phyloP scores from a whole-genome alignment of 2,797 vertebrate species.

The Channallabes apus region DNA sequence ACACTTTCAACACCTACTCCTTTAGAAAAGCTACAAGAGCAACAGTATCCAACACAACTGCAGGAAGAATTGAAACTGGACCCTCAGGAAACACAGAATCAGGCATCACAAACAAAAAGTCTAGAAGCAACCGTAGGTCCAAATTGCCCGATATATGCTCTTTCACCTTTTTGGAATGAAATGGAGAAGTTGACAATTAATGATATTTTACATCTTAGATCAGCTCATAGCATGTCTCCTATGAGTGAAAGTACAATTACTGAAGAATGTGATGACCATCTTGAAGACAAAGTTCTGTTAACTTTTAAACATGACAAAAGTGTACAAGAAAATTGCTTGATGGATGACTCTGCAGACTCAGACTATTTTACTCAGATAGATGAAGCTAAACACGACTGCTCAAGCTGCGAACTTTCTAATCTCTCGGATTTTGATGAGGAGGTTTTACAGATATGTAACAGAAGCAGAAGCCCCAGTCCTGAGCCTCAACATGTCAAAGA shows the following conservation, averaged over 20 bases:
- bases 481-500: conserved; percentile 52
- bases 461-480: conserved; percentile 62
- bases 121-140: conserved; percentile 50
- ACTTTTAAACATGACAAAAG: conserved; percentile 47
- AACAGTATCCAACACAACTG: conserved; percentile 5
- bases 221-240: conserved; percentile 41
- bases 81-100: conserved; percentile 19
- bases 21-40: conserved; percentile 30
- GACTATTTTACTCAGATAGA: conserved; percentile 75
- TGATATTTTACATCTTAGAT: conserved; percentile 74
- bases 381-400: conserved; percentile 70
- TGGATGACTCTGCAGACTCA: conserved; percentile 70
- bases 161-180: conserved; percentile 79
- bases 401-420: conserved; percentile 72
- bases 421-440: conserved; percentile 75
- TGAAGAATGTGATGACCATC: conserved; percentile 39
- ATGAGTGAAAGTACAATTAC: conserved; percentile 15
- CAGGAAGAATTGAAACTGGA: conserved; percentile 5
- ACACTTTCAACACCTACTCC: neutral
- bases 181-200: conserved; percentile 82
- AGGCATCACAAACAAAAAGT: neutral
- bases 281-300: neutral
- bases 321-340: conserved; percentile 45
- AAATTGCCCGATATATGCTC: conserved; percentile 67
- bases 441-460: conserved; percentile 59